Base-by-base conservation (phyloP, 2,888 invertebrate genomes). In the Morpho deidamia region DNA sequence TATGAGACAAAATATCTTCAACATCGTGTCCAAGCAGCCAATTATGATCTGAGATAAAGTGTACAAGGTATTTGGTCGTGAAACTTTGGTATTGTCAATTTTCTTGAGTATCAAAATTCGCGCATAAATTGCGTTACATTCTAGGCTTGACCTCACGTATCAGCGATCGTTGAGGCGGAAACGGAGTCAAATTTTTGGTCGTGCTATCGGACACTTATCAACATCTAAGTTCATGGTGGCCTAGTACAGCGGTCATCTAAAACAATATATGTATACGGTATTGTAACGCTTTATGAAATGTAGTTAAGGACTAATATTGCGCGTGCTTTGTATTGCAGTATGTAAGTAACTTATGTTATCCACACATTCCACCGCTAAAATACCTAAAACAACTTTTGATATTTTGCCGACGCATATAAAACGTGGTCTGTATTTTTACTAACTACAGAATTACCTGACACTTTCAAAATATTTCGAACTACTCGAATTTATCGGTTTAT, bases 161-260 rank as follows among this genome's bases (percentile, higher is more conserved):
- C 58, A 59, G 68, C 70, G 68, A 71, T 67, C 69, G 66, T 70
- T 60, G 61, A 64, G 74, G 76, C 83, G 84, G 85, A 83, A 84
- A 79, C 51, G 67, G 63, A 66, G 72, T 66, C 67, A 61, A 66
- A 68, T 67, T 76, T 58, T 78, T 78, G 82, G 82, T 82, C 80
- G 81, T 81, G 80, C 78, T 81, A 78, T 81, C 75, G 81, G 74
- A 71, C 69, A 70, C 69, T 77, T 82, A 83, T 83, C 81, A 77
- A 69, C 76, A 81, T 81, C 81, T 78, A 66, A 70, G 69, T 73
- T 78, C 74, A 78, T 79, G 78, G 72, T 76, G 76, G 73, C 77
- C 76, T 79, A 76, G 76, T 78, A 75, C 67, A 67, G 62, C 52
- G 44, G 40, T 53, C 40, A 48, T 56, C 52, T 52, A 39, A 51